Evolutionary conservation across 2,113 vertebrate species (phyloP), one percentile per base, ranked within the genome.

Genomic region (Strix uralensis): DNA sequence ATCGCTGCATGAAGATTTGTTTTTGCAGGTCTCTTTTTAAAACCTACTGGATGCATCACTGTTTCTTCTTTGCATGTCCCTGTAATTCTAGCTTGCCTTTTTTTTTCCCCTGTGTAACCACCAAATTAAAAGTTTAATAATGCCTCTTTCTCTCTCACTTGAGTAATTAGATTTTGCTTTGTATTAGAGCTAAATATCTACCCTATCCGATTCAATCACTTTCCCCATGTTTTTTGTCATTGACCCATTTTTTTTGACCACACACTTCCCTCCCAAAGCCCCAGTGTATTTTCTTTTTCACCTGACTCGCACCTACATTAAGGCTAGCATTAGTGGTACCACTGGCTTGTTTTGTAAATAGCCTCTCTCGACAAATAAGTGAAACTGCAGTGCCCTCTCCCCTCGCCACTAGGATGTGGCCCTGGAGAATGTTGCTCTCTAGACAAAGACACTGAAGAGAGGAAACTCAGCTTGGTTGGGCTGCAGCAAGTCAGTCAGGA

Each of bases 371-470:
- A 90, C 72, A 95, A 85, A 71, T 42, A 74, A 82, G 88, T 94
- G 81, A 96, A 97, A 97, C 81, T 16, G 55, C 88, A 78, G 71
- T 94, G 90, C 93, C 91, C 92, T 91, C 77, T 94, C 69, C 92
- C 74, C 63, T 54, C 1, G 2, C 77, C 89, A 63, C 34, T 2
- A 7, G 73, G 61, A 57, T 8, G 70, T 15, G 62, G 87, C 92
- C 86, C 29, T 79, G 89, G 62, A 92, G 95, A 70, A 69, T 22
- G 52, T 65, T 90, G 29, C 92, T 91, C 89, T 93, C 98, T 98
- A 99, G 95, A 98, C 98, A 98, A 99, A 99, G 92, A 99, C 95
- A n/a, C 98, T 99, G 93, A 99, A 99, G 94, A 99, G 98, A 84
- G 99, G 99, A 93, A 99, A 99, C 94, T 99, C 98, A 0, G 99